A percentile compares a stretch with the other conserved stretches of the same genome.
phyloP scores from a whole-genome alignment of 2,888 invertebrate species.

The Dilophus febrilis region DNA sequence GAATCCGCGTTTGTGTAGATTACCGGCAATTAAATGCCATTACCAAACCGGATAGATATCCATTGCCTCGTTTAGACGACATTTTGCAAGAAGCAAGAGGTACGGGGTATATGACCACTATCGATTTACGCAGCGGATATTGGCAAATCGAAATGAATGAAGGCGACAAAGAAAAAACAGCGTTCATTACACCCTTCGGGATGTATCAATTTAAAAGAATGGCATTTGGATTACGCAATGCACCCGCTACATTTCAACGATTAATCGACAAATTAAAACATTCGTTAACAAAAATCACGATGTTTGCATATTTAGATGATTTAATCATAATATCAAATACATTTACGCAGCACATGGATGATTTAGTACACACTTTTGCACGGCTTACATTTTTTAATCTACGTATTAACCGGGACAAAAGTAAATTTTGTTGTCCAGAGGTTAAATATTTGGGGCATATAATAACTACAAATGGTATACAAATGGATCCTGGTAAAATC shows the following conservation, averaged over 20 bases:
- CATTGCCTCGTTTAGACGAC: conserved; percentile 25
- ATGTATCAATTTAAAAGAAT: conserved; percentile 18
- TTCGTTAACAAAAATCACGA: neutral
- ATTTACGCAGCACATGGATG: conserved; percentile 14
- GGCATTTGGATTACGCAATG: conserved; percentile 20
- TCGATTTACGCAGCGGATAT: conserved; percentile 23
- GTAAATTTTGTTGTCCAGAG: conserved; percentile 8
- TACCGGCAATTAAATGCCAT: conserved; percentile 17
- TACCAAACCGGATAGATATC: conserved; percentile 18
- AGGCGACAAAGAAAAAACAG: conserved; percentile 18
- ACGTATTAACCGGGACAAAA: conserved; percentile 15
- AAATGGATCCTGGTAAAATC: conserved; percentile 16
- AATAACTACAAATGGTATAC: conserved; percentile 15
- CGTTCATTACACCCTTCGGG: conserved; percentile 20
- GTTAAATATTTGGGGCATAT: conserved; percentile 19
- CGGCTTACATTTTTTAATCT: conserved; percentile 13
- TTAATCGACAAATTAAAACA: neutral
- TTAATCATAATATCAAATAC: conserved; percentile 14
- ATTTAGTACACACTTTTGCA: conserved; percentile 15
- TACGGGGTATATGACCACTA: conserved; percentile 17
- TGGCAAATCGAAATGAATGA: conserved; percentile 19
- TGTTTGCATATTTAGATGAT: conserved; percentile 17
- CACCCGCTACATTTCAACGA: conserved; percentile 18
- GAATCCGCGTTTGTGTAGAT: conserved; percentile 15
- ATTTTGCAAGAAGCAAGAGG: conserved; percentile 17